Evolutionary conservation across 1,140 invertebrate genomes (phyloP).

Genomic region (Caenorhabditis briggsae): DNA sequence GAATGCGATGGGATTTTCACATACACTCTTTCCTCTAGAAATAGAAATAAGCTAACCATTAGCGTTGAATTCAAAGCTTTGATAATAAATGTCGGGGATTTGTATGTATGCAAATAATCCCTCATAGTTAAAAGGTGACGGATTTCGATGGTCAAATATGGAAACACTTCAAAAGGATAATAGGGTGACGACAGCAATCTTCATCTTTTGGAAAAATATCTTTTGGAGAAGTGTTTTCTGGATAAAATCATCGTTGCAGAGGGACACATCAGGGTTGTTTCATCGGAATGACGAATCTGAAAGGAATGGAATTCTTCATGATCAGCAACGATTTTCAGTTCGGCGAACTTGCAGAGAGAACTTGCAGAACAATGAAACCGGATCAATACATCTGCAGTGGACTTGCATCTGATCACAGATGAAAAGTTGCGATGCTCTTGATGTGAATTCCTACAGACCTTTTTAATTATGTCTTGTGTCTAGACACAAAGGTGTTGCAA

Average conservation of each 20-base stretch:
- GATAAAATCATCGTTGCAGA: neutral
- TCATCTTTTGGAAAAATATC: neutral
- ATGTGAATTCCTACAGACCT: neutral
- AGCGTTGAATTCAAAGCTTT: neutral
- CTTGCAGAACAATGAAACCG: neutral
- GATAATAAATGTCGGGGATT: slow-evolving; percentile 26
- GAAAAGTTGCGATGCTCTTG: neutral
- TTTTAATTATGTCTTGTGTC: neutral
- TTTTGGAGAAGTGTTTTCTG: neutral
- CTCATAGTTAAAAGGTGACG: neutral
- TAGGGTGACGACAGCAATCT: slow-evolving; percentile 9
- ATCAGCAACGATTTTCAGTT: neutral
- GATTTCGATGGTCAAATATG: neutral
- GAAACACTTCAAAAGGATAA: slow-evolving; percentile 7
- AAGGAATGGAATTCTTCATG: neutral
- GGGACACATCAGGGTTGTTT: neutral
- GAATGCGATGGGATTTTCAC: neutral
- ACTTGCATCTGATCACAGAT: slow-evolving; percentile 22
- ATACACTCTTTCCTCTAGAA: slow-evolving; percentile 2
- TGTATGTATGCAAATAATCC: neutral
- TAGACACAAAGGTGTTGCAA: neutral
- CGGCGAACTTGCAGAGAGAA: neutral
- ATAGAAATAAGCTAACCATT: slow-evolving; percentile 25
- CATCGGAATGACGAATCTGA: slow-evolving; percentile 7
- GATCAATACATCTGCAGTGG: neutral